Evolutionary conservation across 2,888 invertebrate species (phyloP).

Genomic region (Aethes cnicana): DNA sequence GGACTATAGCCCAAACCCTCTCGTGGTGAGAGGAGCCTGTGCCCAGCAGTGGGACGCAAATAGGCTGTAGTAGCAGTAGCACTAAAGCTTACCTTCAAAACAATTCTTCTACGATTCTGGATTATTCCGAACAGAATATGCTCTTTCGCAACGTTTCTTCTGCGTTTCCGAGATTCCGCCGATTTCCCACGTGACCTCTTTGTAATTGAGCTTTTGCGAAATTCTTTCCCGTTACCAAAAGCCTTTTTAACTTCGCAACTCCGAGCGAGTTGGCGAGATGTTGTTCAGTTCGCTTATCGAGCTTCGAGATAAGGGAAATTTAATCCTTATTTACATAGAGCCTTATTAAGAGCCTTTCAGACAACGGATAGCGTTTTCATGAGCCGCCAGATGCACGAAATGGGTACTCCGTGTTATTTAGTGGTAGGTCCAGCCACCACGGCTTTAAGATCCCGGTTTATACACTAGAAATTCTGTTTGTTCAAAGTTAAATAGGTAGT

Average conservation of each 20-base stretch:
- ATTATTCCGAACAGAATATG: slow-evolving; percentile 16
- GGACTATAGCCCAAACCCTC: no score
- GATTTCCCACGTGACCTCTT: slow-evolving; percentile 32
- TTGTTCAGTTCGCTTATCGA: slow-evolving; percentile 19
- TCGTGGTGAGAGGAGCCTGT: no score
- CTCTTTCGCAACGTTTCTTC: slow-evolving; percentile 19
- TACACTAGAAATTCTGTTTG: not conserved
- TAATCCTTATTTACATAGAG: slow-evolving; percentile 25
- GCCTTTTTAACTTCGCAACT: slow-evolving; percentile 20
- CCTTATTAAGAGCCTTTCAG: slow-evolving; percentile 13
- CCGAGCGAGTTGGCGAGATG: slow-evolving; percentile 14
- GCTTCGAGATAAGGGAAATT: slow-evolving; percentile 16
- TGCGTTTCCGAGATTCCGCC: slow-evolving; percentile 24
- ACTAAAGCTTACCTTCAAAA: no score
- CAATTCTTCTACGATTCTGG: not conserved
- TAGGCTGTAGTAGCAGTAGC: no score
- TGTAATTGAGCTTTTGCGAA: slow-evolving; percentile 27
- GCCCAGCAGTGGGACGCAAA: no score
- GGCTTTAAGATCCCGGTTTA: not conserved
- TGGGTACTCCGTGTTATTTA: slow-evolving; percentile 5
- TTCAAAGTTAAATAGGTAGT: not conserved
- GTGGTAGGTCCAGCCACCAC: not conserved
- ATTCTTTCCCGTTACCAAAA: slow-evolving; percentile 11
- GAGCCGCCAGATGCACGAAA: slow-evolving; percentile 9
- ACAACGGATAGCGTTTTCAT: slow-evolving; percentile 15